phyloP scores from a whole-genome alignment of 2,113 vertebrate genomes.

The Notothenia rossii region DNA sequence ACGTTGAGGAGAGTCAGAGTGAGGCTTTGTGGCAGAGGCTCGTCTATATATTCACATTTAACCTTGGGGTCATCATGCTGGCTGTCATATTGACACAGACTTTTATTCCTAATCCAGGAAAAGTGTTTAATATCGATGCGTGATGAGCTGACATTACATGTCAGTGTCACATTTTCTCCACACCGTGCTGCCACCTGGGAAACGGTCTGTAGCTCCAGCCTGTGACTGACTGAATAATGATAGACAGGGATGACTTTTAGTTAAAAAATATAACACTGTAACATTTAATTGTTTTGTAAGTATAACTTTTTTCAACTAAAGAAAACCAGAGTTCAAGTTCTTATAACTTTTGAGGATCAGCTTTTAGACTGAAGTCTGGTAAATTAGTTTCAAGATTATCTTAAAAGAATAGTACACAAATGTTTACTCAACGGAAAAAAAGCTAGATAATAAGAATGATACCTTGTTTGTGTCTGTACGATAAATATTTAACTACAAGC shows the following conservation, averaged over 20 bases:
- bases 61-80: rapidly evolving
- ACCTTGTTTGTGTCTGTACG: neutral
- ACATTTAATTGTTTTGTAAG: neutral
- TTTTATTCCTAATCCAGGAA: conserved; percentile 3
- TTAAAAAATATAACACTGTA: neutral
- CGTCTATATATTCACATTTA: neutral
- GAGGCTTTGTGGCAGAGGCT: neutral
- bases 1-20: conserved; percentile 52
- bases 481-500: neutral
- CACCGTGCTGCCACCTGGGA: neutral
- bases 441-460: neutral
- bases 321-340: neutral
- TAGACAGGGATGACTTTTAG: neutral
- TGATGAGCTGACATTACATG: conserved; percentile 16
- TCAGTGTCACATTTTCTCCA: conserved; percentile 53
- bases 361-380: neutral
- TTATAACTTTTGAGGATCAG: neutral
- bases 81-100: neutral
- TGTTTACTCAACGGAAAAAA: neutral
- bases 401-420: neutral
- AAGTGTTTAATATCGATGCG: neutral
- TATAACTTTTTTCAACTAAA: neutral
- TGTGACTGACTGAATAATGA: conserved; percentile 6
- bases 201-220: neutral
- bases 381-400: neutral